These are phyloP conservation scores for Mythimna ferrago DNA, from an alignment of 2,888 invertebrate genomes.

Conservation along the genomic window DNA sequence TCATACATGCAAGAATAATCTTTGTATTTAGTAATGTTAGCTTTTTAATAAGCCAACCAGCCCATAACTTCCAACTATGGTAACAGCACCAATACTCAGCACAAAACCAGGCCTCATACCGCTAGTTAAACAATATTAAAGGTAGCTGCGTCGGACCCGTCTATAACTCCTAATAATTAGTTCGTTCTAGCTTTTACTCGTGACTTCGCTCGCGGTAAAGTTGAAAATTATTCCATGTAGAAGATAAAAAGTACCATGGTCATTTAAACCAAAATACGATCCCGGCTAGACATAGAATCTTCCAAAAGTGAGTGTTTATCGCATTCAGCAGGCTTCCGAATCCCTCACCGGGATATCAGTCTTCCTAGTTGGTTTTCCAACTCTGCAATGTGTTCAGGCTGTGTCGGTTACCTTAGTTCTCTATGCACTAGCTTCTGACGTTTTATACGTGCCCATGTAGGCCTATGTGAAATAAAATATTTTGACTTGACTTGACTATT, in stretches of 20 bases:
- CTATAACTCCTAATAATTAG: slow-evolving; percentile 60
- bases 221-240: neutral
- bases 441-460: no score
- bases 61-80: slow-evolving; percentile 19
- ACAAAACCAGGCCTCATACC: slow-evolving; percentile 1
- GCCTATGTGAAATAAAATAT: no score
- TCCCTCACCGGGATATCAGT: no score
- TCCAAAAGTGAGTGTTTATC: neutral
- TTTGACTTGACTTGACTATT: no score
- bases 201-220: neutral
- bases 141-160: slow-evolving; percentile 9
- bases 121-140: slow-evolving; percentile 38
- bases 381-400: no score
- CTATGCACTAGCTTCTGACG: no score
- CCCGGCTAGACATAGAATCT: no score
- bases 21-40: neutral
- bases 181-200: slow-evolving; percentile 2
- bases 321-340: no score
- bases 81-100: slow-evolving; percentile 3
- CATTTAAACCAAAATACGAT: neutral
- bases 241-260: neutral
- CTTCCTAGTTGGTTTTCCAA: no score
- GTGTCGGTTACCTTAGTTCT: no score
- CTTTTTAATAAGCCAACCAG: neutral
- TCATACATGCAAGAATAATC: no score